Evolutionary conservation across 2,113 vertebrate genomes (phyloP).

Genomic region (Sclerurus mexicanus): DNA sequence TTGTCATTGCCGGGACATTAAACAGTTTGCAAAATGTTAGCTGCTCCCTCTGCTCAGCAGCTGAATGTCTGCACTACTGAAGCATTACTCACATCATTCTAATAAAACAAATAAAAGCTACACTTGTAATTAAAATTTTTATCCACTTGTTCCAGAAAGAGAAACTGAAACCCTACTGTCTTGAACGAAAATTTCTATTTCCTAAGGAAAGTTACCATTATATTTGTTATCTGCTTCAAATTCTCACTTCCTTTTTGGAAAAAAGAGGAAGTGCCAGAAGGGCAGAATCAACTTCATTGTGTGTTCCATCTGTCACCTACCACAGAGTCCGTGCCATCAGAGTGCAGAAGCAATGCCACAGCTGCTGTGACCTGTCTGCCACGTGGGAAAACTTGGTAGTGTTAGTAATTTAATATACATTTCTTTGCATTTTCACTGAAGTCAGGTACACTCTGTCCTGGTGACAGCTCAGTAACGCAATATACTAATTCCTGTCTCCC

Average conservation of each 20-base stretch:
- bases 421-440: background rate
- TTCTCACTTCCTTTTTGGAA: background rate
- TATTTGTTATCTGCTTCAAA: background rate
- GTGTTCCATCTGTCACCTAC: background rate
- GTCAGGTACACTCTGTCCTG: background rate
- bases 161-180: background rate
- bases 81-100: background rate
- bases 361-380: background rate
- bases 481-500: background rate
- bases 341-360: background rate
- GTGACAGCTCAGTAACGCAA: background rate
- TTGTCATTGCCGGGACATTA: background rate
- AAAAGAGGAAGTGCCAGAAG: background rate
- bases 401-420: background rate
- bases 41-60: slow-evolving; percentile 15
- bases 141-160: slow-evolving; percentile 3
- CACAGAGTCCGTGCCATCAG: background rate
- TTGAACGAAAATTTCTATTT: background rate
- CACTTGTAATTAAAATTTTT: background rate
- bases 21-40: background rate
- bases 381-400: background rate
- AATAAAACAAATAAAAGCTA: slow-evolving; percentile 41
- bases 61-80: background rate
- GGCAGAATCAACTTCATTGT: background rate
- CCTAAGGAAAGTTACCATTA: background rate